Evolutionary conservation across 1,140 invertebrate species (phyloP).

Genomic region (Achroia grisella): DNA sequence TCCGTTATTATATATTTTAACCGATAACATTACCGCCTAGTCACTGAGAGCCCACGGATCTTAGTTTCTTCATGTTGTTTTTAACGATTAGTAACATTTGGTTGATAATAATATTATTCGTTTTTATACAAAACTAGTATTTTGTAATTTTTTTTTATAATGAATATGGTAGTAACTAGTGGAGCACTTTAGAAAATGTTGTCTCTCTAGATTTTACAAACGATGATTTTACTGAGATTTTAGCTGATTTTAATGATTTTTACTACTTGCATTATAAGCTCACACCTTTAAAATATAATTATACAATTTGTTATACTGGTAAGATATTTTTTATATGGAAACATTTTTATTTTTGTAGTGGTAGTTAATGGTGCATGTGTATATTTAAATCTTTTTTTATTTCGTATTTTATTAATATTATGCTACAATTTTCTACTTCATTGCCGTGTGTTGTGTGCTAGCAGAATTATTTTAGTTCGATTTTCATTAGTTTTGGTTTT

Average conservation of each 20-base stretch:
- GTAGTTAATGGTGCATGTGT: conserved; percentile 72
- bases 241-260: conserved; percentile 24
- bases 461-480: conserved; percentile 72
- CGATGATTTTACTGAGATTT: conserved; percentile 52
- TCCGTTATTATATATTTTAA: conserved; percentile 32
- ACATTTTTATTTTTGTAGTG: conserved; percentile 66
- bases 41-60: conserved; percentile 68
- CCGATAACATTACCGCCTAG: conserved; percentile 67
- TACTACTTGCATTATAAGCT: conserved; percentile 62
- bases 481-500: conserved; percentile 66
- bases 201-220: conserved; percentile 64
- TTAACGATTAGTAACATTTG: conserved; percentile 63
- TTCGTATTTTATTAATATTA: conserved; percentile 64
- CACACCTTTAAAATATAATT: conserved; percentile 63
- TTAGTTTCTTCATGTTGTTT: conserved; percentile 60
- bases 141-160: conserved; percentile 51
- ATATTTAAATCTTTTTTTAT: conserved; percentile 57
- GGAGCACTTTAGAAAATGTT: conserved; percentile 63
- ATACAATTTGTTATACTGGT: conserved; percentile 69
- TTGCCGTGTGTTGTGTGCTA: conserved; percentile 71
- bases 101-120: conserved; percentile 66
- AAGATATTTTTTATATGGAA: conserved; percentile 70
- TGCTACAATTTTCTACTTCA: conserved; percentile 61
- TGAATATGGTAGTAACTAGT: conserved; percentile 66
- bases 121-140: conserved; percentile 62